These are phyloP conservation scores for Megastigmus dorsalis DNA, from an alignment of 2,888 invertebrate genomes.

Conservation along the genomic window DNA sequence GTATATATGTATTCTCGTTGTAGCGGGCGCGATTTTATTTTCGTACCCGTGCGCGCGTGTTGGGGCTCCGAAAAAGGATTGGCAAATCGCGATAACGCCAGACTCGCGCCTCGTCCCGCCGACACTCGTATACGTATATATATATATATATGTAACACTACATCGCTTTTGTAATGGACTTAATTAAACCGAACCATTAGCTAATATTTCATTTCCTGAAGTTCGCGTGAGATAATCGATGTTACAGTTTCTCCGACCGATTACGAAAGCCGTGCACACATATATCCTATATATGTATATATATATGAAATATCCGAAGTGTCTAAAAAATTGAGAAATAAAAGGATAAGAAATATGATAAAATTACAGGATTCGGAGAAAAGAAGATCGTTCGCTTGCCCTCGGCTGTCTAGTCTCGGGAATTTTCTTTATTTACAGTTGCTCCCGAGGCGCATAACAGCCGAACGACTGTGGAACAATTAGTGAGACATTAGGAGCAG, in stretches of 20 bases:
- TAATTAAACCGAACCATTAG: too few relatives aligned
- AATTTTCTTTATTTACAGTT: conserved; percentile 37
- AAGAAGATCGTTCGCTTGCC: conserved; percentile 3
- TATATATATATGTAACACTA: too few relatives aligned
- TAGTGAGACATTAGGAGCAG: conserved; percentile 46
- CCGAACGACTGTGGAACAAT: conserved; percentile 27
- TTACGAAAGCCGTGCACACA: too few relatives aligned
- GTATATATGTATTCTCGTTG: conserved; percentile 21
- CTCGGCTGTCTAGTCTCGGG: conserved; percentile 6
- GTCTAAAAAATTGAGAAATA: background rate
- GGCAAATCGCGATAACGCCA: conserved; percentile 27
- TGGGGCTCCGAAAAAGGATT: conserved; percentile 29
- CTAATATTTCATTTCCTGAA: too few relatives aligned
- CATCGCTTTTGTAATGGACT: too few relatives aligned
- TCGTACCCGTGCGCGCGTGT: background rate
- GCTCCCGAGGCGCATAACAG: conserved; percentile 9
- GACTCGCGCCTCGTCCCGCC: too few relatives aligned
- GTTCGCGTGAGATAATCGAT: too few relatives aligned
- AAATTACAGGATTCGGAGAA: conserved; percentile 10
- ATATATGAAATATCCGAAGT: too few relatives aligned
- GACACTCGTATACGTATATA: too few relatives aligned
- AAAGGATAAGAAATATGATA: background rate
- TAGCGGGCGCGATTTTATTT: conserved; percentile 19
- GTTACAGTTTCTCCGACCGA: too few relatives aligned
- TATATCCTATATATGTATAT: too few relatives aligned